Conservation (phyloP, 2,888 invertebrate species). For the Sinotaia quadrata region DNA sequence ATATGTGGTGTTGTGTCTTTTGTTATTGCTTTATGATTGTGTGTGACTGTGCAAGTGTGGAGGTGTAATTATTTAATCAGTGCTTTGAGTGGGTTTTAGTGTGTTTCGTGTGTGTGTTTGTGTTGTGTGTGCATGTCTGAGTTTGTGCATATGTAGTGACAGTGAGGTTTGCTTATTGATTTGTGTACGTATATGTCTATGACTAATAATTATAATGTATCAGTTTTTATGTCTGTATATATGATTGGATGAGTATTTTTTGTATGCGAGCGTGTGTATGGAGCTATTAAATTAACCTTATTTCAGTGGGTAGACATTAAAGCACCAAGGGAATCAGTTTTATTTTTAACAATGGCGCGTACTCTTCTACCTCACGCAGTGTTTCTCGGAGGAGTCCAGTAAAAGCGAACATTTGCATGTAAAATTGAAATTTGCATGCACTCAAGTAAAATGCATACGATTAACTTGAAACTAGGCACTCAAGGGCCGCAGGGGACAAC, state of each 20-base stretch:
- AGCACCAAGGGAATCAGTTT: no score
- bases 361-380: no score
- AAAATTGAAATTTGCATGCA: no score
- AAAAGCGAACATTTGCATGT: no score
- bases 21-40: slow-evolving; percentile 2
- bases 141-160: not conserved
- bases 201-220: not conserved
- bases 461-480: no score
- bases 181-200: slow-evolving; percentile 8
- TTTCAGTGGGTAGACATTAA: no score
- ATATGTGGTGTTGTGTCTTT: slow-evolving; percentile 9
- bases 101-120: slow-evolving; percentile 11
- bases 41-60: slow-evolving; percentile 6
- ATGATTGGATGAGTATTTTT: not conserved
- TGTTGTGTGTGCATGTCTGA: slow-evolving; percentile 9
- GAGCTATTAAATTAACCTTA: not conserved
- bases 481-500: no score
- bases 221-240: not conserved
- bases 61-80: not conserved
- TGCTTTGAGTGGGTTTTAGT: slow-evolving; percentile 1
- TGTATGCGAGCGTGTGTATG: not conserved
- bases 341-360: no score
- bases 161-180: no score
- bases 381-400: no score
- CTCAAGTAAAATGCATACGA: no score